A percentile compares a stretch with the other conserved stretches of the same genome.
These are phyloP conservation scores for Oreohelix idahoensis DNA, from an alignment of 1,140 invertebrate species.

Conservation along the genomic window DNA sequence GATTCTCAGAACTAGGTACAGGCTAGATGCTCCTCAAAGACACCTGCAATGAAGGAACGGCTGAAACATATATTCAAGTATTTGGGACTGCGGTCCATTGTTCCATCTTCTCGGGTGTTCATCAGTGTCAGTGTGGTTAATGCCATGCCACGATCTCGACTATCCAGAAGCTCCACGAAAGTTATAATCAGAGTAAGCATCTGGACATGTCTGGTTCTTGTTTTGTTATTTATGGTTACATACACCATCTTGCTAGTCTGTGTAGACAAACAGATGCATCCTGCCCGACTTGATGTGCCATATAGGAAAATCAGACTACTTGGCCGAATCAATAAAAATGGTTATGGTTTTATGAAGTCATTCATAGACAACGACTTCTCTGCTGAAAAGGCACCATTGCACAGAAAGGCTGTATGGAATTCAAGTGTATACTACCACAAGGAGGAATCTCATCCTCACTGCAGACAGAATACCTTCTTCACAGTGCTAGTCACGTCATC, in stretches of 20 bases:
- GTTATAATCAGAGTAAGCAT: slow-evolving; percentile 55
- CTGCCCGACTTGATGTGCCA: slow-evolving; percentile 1
- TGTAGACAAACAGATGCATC: slow-evolving; percentile 48
- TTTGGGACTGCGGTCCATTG: slow-evolving; percentile 1
- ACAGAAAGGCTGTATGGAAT: slow-evolving; percentile 50
- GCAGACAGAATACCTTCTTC: slow-evolving; percentile 48
- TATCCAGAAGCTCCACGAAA: slow-evolving; percentile 43
- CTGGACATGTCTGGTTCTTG: slow-evolving; percentile 49
- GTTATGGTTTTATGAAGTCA: not conserved
- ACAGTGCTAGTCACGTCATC: slow-evolving; percentile 60
- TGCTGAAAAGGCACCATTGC: not conserved
- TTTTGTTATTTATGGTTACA: slow-evolving; percentile 49
- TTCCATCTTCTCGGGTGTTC: slow-evolving; percentile 27
- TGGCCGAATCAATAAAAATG: not conserved
- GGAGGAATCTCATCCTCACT: slow-evolving; percentile 39
- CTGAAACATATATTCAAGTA: not conserved
- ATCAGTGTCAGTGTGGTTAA: slow-evolving; percentile 40
- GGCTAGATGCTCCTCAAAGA: not conserved
- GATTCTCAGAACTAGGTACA: not conserved
- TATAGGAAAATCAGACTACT: slow-evolving; percentile 10
- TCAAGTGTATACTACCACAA: slow-evolving; percentile 42
- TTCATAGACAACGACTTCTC: not conserved
- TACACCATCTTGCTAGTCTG: slow-evolving; percentile 54
- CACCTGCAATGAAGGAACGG: not conserved
- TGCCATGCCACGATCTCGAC: slow-evolving; percentile 41